Percentiles rank a stretch among this genome's conserved stretches.
These are phyloP conservation scores for Ambastaia sidthimunki DNA, from an alignment of 2,797 vertebrate species.

Conservation along the genomic window DNA sequence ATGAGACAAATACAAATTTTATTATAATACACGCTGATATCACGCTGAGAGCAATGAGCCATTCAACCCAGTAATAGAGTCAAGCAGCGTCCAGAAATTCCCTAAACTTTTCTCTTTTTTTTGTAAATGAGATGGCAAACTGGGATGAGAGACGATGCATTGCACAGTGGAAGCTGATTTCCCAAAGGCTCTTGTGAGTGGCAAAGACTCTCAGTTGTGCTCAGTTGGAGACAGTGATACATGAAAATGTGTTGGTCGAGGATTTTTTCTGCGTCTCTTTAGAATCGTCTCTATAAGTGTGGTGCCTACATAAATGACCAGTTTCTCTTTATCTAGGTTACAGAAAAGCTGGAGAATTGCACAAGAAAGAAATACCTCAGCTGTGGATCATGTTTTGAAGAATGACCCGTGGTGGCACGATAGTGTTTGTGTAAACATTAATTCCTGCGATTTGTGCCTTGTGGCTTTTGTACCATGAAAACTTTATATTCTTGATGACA, in stretches of 20 bases:
- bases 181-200: conserved; percentile 49
- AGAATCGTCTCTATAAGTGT: conserved; percentile 33
- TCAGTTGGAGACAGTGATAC: conserved; percentile 55
- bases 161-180: conserved; percentile 42
- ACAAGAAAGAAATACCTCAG: conserved; percentile 9
- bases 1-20: conserved; percentile 27
- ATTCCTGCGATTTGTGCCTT: background rate
- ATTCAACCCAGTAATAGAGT: conserved; percentile 34
- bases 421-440: background rate
- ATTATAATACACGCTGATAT: conserved; percentile 15
- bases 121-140: conserved; percentile 1
- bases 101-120: conserved; percentile 31
- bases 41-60: conserved; percentile 21
- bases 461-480: background rate
- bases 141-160: conserved; percentile 29
- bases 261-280: conserved; percentile 41
- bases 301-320: conserved; percentile 28
- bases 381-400: conserved; percentile 17
- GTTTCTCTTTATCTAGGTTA: conserved; percentile 44
- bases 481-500: background rate
- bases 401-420: conserved; percentile 5
- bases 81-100: conserved; percentile 25
- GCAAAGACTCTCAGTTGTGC: conserved; percentile 43
- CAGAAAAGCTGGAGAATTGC: conserved; percentile 26
- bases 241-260: conserved; percentile 47